phyloP scores from a whole-genome alignment of 2,113 vertebrate genomes.

The Actenoides hombroni region DNA sequence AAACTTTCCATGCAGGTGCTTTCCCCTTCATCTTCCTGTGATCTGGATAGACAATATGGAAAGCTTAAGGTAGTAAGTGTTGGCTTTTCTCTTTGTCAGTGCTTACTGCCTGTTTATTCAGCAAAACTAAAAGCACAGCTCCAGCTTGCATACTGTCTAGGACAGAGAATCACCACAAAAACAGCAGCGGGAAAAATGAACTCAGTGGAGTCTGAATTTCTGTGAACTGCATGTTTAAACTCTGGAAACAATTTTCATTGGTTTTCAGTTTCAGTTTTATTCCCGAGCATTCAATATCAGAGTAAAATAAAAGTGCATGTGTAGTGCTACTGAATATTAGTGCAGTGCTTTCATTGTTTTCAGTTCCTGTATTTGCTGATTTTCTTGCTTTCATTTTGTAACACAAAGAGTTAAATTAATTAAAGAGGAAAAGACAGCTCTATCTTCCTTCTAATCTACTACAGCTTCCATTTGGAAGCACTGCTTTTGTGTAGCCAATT shows the following conservation, averaged over 20 bases:
- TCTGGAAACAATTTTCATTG: not conserved
- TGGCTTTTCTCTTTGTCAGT: not conserved
- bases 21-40: constrained; percentile 20
- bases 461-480: not conserved
- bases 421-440: not conserved
- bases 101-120: not conserved
- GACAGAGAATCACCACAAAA: not conserved
- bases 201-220: not conserved
- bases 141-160: not conserved
- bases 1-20: constrained; percentile 1
- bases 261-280: not conserved
- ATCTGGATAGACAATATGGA: not conserved
- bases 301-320: not conserved
- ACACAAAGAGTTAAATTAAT: not conserved
- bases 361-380: not conserved
- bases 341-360: not conserved
- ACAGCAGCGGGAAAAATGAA: not conserved
- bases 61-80: constrained; percentile 26
- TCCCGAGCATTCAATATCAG: not conserved
- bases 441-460: not conserved
- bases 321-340: not conserved
- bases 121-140: not conserved
- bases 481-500: not conserved
- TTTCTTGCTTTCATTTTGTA: not conserved
- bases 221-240: not conserved